phyloP scores from a whole-genome alignment of 2,888 invertebrate genomes.

The Hemaris fuciformis region DNA sequence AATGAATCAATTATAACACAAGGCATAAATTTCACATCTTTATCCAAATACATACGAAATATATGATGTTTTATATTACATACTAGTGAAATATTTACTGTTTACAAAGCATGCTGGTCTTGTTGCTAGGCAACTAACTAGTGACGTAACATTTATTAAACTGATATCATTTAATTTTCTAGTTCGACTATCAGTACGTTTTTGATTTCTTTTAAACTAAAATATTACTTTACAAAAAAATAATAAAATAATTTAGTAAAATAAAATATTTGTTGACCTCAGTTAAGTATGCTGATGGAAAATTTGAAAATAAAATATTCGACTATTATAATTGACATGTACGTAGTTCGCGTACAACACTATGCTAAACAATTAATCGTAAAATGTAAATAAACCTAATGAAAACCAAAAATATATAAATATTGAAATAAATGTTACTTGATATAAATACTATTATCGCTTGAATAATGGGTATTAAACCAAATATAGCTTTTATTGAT shows the following conservation, averaged over 20 bases:
- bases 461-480: slow-evolving; percentile 25
- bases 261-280: no score
- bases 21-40: neutral
- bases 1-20: neutral
- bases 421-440: neutral
- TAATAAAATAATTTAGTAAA: no score
- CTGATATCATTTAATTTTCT: no score
- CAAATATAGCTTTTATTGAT: slow-evolving; percentile 34
- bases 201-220: no score
- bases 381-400: neutral
- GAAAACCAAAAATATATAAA: neutral
- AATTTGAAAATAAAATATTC: neutral
- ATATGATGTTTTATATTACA: neutral
- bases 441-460: neutral
- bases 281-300: no score
- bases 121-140: neutral
- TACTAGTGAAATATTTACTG: neutral
- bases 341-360: neutral
- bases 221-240: no score
- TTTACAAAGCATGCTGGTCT: neutral
- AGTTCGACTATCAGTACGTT: no score
- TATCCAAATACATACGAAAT: neutral
- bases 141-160: neutral
- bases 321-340: neutral
- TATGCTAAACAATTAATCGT: neutral